These are phyloP conservation scores for Chymomyza fuscimana DNA, from an alignment of 2,888 invertebrate species.

Conservation along the genomic window DNA sequence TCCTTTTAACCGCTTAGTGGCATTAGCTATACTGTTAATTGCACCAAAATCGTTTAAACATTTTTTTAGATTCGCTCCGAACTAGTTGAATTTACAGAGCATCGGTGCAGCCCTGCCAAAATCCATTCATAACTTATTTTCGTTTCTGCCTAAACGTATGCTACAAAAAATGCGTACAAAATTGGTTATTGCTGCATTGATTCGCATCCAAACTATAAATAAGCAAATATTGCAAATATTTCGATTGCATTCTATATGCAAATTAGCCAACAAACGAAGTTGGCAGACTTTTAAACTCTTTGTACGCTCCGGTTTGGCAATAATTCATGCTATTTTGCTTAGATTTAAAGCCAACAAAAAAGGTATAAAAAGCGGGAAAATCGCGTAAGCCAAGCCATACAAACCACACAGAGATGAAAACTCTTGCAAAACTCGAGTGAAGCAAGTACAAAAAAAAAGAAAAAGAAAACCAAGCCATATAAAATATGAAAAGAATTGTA, in stretches of 20 bases:
- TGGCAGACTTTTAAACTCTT: constrained; percentile 14
- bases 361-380: background rate
- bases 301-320: constrained; percentile 34
- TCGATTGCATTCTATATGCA: constrained; percentile 65
- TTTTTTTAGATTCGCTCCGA: no score
- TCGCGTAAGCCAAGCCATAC: background rate
- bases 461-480: constrained; percentile 11
- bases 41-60: no score
- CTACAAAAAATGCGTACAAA: constrained; percentile 1
- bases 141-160: background rate
- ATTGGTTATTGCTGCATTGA: constrained; percentile 21
- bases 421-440: background rate
- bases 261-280: constrained; percentile 49
- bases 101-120: no score
- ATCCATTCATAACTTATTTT: background rate
- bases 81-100: no score
- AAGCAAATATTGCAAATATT: constrained; percentile 26
- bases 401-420: background rate
- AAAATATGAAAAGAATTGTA: constrained; percentile 72
- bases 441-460: background rate
- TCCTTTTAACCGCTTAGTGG: no score
- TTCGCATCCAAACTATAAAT: constrained; percentile 32
- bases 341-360: background rate
- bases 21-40: no score
- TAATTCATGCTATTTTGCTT: background rate